Percentiles rank a stretch among this genome's conserved stretches.
phyloP scores from a whole-genome alignment of 2,113 vertebrate species.

The Prolemur simus region DNA sequence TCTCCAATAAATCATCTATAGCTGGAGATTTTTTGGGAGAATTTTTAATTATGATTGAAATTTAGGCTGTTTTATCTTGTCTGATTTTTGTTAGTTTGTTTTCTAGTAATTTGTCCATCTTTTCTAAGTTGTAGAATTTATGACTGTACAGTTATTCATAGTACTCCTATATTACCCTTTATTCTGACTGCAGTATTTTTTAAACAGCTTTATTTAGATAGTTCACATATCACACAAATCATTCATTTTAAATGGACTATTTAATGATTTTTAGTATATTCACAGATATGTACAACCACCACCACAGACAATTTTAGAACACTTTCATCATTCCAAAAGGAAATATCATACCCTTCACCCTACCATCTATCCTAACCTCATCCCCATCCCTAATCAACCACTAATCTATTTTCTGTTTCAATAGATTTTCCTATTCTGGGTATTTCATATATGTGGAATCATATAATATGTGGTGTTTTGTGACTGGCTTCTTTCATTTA shows the following conservation, averaged over 20 bases:
- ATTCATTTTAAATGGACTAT: neutral
- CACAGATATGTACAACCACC: neutral
- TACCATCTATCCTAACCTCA: fast-evolving
- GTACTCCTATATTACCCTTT: neutral
- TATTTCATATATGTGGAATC: neutral
- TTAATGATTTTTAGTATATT: neutral
- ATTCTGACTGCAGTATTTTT: neutral
- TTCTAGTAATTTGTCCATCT: neutral
- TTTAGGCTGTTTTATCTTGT: neutral
- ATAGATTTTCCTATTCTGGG: too few species aligned
- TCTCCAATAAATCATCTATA: neutral
- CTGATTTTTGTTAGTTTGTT: neutral
- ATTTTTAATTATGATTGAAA: neutral
- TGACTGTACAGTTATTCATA: too few species aligned
- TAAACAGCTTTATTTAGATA: neutral
- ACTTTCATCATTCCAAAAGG: neutral
- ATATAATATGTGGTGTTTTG: neutral
- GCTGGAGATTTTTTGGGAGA: neutral
- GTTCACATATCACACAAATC: neutral
- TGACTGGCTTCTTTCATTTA: neutral
- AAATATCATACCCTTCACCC: neutral
- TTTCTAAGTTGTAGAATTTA: neutral
- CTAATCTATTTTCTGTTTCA: neutral
- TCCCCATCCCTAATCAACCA: neutral
- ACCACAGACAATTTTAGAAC: neutral